Percentiles rank a stretch among this genome's conserved stretches.
Evolutionary conservation across 2,113 vertebrate species (phyloP).

Genomic region (Eudyptes chrysolophus): DNA sequence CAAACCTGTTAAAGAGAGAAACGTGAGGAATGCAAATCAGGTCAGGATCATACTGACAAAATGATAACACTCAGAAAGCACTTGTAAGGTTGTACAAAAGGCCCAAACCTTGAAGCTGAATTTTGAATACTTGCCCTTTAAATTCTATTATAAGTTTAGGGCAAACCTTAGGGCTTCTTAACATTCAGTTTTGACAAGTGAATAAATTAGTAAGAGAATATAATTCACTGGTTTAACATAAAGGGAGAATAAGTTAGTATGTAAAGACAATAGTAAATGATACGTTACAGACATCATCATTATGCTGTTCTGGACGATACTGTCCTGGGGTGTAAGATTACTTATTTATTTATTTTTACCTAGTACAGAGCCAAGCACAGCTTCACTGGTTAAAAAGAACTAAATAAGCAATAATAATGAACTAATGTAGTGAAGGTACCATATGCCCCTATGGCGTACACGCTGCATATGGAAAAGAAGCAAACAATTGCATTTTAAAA

Average conservation of each 20-base stretch:
- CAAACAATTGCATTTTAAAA: neutral
- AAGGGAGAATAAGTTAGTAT: neutral
- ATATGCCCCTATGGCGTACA: neutral
- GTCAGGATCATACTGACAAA: neutral
- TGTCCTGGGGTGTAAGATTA: neutral
- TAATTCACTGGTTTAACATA: constrained; percentile 22
- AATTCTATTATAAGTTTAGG: constrained; percentile 36
- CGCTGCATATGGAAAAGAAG: neutral
- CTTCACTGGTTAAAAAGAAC: neutral
- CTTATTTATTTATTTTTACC: neutral
- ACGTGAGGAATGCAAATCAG: constrained; percentile 10
- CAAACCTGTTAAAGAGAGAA: neutral
- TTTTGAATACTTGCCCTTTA: constrained; percentile 50
- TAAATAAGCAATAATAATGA: neutral
- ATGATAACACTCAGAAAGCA: neutral
- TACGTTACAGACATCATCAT: neutral
- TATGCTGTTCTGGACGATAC: neutral
- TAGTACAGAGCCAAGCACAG: neutral
- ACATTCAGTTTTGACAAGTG: constrained; percentile 35
- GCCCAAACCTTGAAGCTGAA: constrained; percentile 21
- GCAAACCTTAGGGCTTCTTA: neutral
- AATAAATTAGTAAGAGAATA: constrained; percentile 27
- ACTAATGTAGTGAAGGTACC: neutral
- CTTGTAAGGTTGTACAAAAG: constrained; percentile 34
- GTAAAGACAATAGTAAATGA: neutral